Percentiles rank a stretch among this genome's conserved stretches.
phyloP scores from a whole-genome alignment of 2,888 invertebrate species.

The Leucoma salicis region DNA sequence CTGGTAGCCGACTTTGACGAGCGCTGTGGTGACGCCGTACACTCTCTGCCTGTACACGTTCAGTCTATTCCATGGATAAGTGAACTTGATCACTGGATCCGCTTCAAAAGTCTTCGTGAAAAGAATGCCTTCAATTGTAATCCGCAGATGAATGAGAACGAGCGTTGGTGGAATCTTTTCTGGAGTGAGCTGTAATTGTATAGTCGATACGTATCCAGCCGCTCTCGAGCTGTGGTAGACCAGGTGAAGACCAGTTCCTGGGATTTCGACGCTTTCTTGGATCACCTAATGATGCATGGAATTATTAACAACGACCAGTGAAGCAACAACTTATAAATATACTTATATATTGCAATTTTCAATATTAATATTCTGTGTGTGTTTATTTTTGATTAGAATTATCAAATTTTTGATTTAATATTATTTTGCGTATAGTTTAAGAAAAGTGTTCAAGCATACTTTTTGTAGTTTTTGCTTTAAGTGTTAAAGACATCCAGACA shows the following conservation, averaged over 20 bases:
- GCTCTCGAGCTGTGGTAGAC: constrained; percentile 98
- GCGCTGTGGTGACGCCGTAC: constrained; percentile 96
- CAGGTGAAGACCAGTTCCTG: constrained; percentile 96
- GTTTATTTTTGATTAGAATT: no score
- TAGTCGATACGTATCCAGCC: constrained; percentile 95
- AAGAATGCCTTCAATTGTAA: constrained; percentile 96
- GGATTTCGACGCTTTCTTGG: constrained; percentile 96
- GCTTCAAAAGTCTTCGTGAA: constrained; percentile 97
- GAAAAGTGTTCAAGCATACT: no score
- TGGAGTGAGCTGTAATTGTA: constrained; percentile 94
- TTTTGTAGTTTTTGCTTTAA: no score
- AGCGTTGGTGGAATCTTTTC: constrained; percentile 90
- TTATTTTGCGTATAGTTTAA: no score
- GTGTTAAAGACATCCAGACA: no score
- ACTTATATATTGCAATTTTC: no score
- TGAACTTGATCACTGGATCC: constrained; percentile 97
- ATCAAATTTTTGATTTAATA: no score
- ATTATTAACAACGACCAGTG: no score
- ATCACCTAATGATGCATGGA: constrained; percentile 85
- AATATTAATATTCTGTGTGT: no score
- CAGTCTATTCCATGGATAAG: constrained; percentile 97
- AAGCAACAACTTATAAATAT: no score
- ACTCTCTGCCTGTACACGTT: constrained; percentile 98
- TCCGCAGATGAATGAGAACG: constrained; percentile 93
- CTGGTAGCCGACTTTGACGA: constrained; percentile 97